Base-by-base conservation (phyloP, 2,113 vertebrate genomes). In the Grammomys dolichurus region DNA sequence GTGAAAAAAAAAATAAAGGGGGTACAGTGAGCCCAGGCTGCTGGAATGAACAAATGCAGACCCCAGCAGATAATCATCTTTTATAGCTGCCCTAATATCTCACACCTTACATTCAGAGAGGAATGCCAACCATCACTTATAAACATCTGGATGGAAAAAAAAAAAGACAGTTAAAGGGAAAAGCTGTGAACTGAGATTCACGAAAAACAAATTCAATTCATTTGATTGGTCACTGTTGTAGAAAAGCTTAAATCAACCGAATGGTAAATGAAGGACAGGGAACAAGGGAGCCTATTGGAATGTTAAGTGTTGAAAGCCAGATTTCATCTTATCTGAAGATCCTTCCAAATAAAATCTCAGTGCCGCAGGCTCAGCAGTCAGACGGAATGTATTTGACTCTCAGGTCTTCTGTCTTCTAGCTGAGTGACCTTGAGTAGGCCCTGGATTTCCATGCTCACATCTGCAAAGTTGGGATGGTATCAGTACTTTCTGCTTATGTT, bases 181-280 rank as follows among this genome's bases (percentile, higher is more conserved):
- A 92, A 90, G 24, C 54, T 81, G 48, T 96, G 89, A 93, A 90
- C 40, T 0, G 11, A 87, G 75, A 40, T 36, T 88, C n/a, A 73
- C 31, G 48, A 80, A 93, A 93, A 97, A 78, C 90, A 93, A 95
- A 96, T 92, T 81, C 87, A 93, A 77, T 90, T 91, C 51, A 81
- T 90, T 91, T 16, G 36, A 95, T 67, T 93, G 36, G n/a, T 46
- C 75, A 77, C 77, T 73, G 86, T 84, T 81, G 76, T 81, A 88
- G 80, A 93, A 91, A 90, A 90, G 46, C 80, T 93, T 72, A 85
- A 96, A 92, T 95, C 85, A 90, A 86, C 94, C n/a, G 60, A 33
- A 63, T 89, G 67, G 58, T 73, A 92, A 97, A 56, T 65, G 73
- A 92, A 51, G 54, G 65, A 95, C n/a, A 33, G 76, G 58, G 40